A percentile compares a stretch with the other conserved stretches of the same genome.
Conservation (phyloP, 2,113 vertebrate genomes). For the Erpornis zantholeuca region DNA sequence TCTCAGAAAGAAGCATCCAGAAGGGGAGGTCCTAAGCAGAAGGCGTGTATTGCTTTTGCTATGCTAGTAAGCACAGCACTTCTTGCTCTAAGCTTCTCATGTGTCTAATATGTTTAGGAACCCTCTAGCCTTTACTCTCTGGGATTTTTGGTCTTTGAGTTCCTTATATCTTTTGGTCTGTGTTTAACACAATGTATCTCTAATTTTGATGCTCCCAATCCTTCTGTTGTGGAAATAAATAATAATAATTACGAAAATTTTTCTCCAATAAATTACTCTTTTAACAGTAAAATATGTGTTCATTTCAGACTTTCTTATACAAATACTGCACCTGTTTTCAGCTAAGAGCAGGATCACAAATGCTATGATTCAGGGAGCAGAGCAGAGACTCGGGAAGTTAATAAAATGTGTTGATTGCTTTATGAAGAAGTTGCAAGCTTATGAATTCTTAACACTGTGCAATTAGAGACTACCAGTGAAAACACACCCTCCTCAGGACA, state of each 20-base stretch:
- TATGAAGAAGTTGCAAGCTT: constrained; percentile 35
- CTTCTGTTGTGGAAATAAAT: neutral
- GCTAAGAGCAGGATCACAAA: neutral
- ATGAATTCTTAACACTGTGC: constrained; percentile 33
- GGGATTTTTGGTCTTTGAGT: neutral
- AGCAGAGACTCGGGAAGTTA: neutral
- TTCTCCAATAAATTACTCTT: neutral
- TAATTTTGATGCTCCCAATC: neutral
- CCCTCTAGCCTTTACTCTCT: neutral
- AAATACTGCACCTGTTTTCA: constrained; percentile 9
- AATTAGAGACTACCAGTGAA: constrained; percentile 34
- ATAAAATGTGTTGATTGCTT: constrained; percentile 56
- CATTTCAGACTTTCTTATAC: neutral
- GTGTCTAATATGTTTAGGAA: neutral
- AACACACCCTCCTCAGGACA: constrained; percentile 39
- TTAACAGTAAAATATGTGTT: neutral
- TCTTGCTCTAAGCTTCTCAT: neutral
- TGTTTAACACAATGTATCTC: neutral
- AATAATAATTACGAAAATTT: neutral
- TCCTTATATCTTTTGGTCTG: neutral
- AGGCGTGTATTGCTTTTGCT: neutral
- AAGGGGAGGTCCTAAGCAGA: neutral
- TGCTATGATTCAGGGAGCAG: neutral
- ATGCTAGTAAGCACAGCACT: neutral
- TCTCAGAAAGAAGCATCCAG: neutral